Base-by-base conservation (phyloP, 1,140 invertebrate genomes). In the Homalodisca vitripennis region DNA sequence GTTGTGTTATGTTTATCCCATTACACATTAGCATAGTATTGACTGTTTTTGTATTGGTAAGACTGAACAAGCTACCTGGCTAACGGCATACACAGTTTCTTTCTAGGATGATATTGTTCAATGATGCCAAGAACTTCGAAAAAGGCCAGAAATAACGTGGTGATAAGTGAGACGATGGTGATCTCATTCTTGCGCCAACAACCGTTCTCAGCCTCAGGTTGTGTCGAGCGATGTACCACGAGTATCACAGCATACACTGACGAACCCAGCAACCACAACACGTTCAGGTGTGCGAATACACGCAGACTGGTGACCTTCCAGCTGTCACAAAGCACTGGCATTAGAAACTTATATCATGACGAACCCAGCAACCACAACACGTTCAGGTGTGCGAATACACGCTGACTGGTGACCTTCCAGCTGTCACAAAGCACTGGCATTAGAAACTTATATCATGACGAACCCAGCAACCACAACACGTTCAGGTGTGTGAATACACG, bases 101-200 rank as follows among this genome's bases (percentile, higher is more conserved):
- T 94, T 60, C 96, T 86, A 0, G 97, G 97, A 83, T 98, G 96
- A 79, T 97, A 96, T 75, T 89, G 89, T 78, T 99, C 97, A 66
- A 97, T 82, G 55, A 92, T 81, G 0, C 95, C 94, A 10, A 98
- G 83, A 1, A 94, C 79, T 77, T 98, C 95, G 76, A 98, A 98
- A 24, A 98, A 85, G 75, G 92, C 89, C 0, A 97, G 97, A 78
- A 95, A 97, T 10, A 94, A 82, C 29, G 89, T 88, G 0, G 92
- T 90, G 32, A 98, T 94, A 6, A 95, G 79, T 0, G 92, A 92
- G 80, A 98, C 89, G 41, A 97, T 84, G 0, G 94, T 95, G 17
- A 95, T 92, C 80, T 96, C 93, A 76, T 97, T 96, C 75, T 94
- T 89, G 29, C 89, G 82, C 89, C 92, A 94, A 85, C 91, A 92